These are phyloP conservation scores for Teleogryllus oceanicus DNA, from an alignment of 2,888 invertebrate species.

Conservation along the genomic window DNA sequence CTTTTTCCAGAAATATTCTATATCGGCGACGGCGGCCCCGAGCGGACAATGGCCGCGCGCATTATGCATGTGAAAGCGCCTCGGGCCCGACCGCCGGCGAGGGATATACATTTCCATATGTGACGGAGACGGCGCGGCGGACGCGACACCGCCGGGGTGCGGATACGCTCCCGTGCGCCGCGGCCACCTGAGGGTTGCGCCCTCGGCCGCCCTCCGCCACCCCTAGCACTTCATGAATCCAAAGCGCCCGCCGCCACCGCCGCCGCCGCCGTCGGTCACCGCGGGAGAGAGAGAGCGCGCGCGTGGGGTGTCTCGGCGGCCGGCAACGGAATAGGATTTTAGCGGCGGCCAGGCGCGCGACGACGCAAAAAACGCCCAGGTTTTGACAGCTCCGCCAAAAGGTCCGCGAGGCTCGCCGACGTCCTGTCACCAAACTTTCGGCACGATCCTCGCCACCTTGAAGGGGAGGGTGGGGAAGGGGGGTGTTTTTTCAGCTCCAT, in stretches of 20 bases:
- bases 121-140: background rate
- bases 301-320: background rate
- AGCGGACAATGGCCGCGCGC: background rate
- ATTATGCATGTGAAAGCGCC: conserved; percentile 9
- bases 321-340: too few relatives aligned
- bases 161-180: too few relatives aligned
- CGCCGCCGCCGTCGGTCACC: background rate
- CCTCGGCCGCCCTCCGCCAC: background rate
- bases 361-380: background rate
- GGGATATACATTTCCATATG: conserved; percentile 5
- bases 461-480: background rate
- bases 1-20: conserved; percentile 7
- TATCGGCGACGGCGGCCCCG: background rate
- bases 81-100: background rate
- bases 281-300: background rate
- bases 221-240: background rate
- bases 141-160: too few relatives aligned
- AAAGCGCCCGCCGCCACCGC: background rate
- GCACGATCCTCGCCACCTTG: background rate
- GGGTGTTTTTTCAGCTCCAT: background rate
- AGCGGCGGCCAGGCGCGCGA: background rate
- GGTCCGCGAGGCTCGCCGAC: background rate
- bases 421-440: conserved; percentile 8
- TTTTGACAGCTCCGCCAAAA: background rate
- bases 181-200: background rate